These are phyloP conservation scores for Cephus nigrinus DNA, from an alignment of 2,888 invertebrate genomes.

Conservation along the genomic window DNA sequence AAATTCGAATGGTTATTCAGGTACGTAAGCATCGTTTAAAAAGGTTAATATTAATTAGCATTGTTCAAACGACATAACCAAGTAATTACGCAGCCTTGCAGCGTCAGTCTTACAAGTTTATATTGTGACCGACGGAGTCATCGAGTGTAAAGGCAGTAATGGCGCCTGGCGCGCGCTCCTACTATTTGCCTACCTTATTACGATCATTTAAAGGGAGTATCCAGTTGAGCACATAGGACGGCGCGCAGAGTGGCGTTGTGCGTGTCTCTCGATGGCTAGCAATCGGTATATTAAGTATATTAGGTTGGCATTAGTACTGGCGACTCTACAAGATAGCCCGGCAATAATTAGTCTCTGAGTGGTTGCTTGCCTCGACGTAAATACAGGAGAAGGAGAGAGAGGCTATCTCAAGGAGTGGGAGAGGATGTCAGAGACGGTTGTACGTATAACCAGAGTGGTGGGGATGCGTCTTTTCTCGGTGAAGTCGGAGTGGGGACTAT, in stretches of 20 bases:
- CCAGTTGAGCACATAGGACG: not conserved
- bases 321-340: not conserved
- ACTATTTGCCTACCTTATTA: slow-evolving; percentile 2
- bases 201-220: slow-evolving; percentile 1
- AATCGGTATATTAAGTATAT: not conserved
- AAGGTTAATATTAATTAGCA: not conserved
- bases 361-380: not conserved
- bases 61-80: not conserved
- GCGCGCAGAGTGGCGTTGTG: not conserved
- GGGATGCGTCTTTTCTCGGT: not conserved
- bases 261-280: not conserved
- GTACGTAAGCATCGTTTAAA: not conserved
- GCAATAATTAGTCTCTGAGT: slow-evolving; percentile 3
- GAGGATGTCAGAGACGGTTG: slow-evolving; percentile 12
- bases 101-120: not conserved
- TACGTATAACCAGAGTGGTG: slow-evolving; percentile 17
- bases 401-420: not conserved
- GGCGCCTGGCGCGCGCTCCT: not conserved
- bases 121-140: not conserved
- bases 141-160: not conserved
- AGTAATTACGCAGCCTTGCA: not conserved
- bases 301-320: not conserved
- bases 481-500: slow-evolving; percentile 25
- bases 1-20: not conserved
- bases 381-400: not conserved